Conservation (phyloP, 2,797 vertebrate genomes). For the Carcharodon carcharias region DNA sequence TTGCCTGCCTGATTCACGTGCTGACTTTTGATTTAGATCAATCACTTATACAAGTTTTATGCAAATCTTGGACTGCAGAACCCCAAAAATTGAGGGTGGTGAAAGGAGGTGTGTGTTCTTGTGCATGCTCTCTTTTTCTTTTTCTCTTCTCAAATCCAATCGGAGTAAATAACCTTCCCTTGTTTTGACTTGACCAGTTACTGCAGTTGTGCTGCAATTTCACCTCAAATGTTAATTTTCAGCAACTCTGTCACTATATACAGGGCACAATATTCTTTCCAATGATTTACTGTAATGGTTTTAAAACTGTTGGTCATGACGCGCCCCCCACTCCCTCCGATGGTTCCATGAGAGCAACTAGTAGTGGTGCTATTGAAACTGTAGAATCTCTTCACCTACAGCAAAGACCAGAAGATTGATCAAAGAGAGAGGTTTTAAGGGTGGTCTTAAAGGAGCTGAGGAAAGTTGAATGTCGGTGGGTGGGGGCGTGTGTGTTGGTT, state of each 20-base stretch:
- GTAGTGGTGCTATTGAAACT: no score
- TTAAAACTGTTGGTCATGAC: no score
- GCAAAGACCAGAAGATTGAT: not conserved
- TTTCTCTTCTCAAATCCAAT: not conserved
- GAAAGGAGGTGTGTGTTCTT: not conserved
- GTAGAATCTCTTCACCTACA: no score
- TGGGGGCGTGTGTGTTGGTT: not conserved
- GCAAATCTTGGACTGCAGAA: not conserved
- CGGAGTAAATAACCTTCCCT: not conserved
- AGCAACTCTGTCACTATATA: not conserved
- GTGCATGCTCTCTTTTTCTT: not conserved
- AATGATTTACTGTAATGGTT: not conserved
- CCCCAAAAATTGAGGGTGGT: not conserved
- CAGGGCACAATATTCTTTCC: not conserved
- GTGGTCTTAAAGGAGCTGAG: not conserved
- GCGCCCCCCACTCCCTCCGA: no score
- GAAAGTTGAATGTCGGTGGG: not conserved
- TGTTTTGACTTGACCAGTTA: not conserved
- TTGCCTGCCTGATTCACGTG: not conserved
- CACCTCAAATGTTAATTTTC: constrained; percentile 3
- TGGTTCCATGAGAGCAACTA: no score
- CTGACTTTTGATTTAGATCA: not conserved
- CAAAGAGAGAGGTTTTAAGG: not conserved
- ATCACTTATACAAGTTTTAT: not conserved
- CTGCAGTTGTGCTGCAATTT: not conserved